Conservation (phyloP, 2,113 vertebrate genomes). For the Bufo bufo region DNA sequence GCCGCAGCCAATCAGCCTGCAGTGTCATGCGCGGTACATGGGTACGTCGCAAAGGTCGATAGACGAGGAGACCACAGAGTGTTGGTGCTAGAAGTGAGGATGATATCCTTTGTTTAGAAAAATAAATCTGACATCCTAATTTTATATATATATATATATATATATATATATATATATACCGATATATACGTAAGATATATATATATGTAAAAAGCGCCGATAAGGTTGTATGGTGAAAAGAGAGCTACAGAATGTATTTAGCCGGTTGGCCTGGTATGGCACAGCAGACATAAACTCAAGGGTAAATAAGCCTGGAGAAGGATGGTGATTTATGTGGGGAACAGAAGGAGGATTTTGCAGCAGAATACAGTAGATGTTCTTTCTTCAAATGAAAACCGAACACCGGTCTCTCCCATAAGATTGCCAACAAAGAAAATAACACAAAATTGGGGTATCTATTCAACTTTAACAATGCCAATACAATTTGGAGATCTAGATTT, state of each 20-base stretch:
- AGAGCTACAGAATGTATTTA: conserved; percentile 21
- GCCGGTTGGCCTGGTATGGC: conserved; percentile 29
- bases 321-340: conserved; percentile 55
- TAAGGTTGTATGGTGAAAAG: not conserved
- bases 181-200: no score
- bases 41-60: no score
- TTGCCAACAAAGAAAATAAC: conserved; percentile 50
- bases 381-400: conserved; percentile 55
- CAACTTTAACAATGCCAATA: conserved; percentile 21
- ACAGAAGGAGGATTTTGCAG: conserved; percentile 56
- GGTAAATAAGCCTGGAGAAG: conserved; percentile 53
- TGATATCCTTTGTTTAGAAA: no score
- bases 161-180: no score
- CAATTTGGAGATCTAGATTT: conserved; percentile 22
- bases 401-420: conserved; percentile 17
- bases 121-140: no score
- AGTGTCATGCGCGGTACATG: no score
- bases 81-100: no score
- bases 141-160: no score
- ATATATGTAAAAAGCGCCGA: no score
- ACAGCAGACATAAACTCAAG: conserved; percentile 52
- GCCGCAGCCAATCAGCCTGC: no score
- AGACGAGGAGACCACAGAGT: no score
- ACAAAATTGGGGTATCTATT: conserved; percentile 19
- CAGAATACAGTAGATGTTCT: conserved; percentile 47